phyloP scores from a whole-genome alignment of 2,113 vertebrate species.

The Sus scrofa region T2T-Sscrofa CM000812.6:226288001-226288500 shows the following conservation, averaged over 20 bases:
- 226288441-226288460: background rate
- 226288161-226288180: background rate
- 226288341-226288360: background rate
- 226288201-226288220: background rate
- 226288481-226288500: background rate
- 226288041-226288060: background rate
- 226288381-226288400: background rate
- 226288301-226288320: background rate
- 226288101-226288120: background rate
- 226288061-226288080: background rate
- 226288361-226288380: background rate
- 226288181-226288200: background rate
- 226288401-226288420: background rate
- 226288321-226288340: background rate
- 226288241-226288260: background rate
- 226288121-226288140: background rate
- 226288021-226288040: background rate
- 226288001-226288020: background rate
- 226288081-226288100: background rate
- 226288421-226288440: background rate
- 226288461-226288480: background rate
- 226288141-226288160: background rate
- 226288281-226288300: background rate
- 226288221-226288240: background rate
- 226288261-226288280: background rate